phyloP scores from a whole-genome alignment of 1,140 invertebrate genomes.

The Lordiphosa clarofinis region DNA sequence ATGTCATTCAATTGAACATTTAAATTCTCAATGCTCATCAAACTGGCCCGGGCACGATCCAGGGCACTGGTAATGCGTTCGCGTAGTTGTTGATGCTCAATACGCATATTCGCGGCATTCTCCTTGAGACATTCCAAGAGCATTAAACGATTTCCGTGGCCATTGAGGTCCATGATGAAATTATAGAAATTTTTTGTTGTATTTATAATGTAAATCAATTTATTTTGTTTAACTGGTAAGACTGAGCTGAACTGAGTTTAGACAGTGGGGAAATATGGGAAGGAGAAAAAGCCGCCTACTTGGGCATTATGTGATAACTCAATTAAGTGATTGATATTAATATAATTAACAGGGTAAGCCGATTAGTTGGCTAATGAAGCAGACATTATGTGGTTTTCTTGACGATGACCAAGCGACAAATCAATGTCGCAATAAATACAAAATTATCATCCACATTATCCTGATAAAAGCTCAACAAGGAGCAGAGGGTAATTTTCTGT shows the following conservation, averaged over 20 bases:
- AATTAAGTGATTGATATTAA: conserved; percentile 48
- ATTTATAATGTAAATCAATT: not conserved
- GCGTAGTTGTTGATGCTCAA: conserved; percentile 25
- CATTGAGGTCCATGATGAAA: conserved; percentile 28
- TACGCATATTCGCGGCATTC: conserved; percentile 37
- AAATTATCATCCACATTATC: conserved; percentile 42
- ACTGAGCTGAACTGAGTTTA: too few species aligned
- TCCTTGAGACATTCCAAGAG: conserved; percentile 38
- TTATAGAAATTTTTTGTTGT: not conserved
- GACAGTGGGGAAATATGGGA: not conserved
- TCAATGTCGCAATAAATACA: conserved; percentile 42
- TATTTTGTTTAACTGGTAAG: too few species aligned
- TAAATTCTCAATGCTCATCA: conserved; percentile 15
- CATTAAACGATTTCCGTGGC: conserved; percentile 12
- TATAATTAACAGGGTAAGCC: conserved; percentile 53
- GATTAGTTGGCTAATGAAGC: conserved; percentile 47
- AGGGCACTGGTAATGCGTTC: conserved; percentile 29
- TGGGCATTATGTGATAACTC: conserved; percentile 1
- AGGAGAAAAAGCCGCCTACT: conserved; percentile 16
- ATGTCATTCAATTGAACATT: conserved; percentile 26
- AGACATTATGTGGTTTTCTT: conserved; percentile 21
- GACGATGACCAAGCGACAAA: conserved; percentile 25
- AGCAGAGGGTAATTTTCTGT: not conserved
- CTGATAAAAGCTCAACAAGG: conserved; percentile 9
- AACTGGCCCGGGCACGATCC: conserved; percentile 9